Base-by-base conservation (phyloP, 2,113 vertebrate genomes). In the Mesitornis unicolor region DNA sequence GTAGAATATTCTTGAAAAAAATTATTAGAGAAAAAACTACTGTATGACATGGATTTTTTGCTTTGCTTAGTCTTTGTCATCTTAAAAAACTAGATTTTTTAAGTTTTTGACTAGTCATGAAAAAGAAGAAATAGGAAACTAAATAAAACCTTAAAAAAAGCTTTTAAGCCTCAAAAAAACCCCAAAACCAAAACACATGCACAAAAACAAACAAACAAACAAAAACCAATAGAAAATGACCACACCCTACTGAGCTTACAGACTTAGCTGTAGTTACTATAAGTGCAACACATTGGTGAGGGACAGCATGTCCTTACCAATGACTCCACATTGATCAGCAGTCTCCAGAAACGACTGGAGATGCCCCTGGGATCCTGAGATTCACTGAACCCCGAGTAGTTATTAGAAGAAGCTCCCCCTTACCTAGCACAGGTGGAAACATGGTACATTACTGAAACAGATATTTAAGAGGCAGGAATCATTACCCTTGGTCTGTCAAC, bases 391-490 rank as follows among this genome's bases (percentile, higher is more conserved):
- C 33, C 33, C 4, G 24, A 24, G 18, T 1, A 19, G 16, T 33
- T 50, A 1, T 10, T 3, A 13, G 24, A 26, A 63, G 51, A 2
- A 68, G 17, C 31, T 78, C 69, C 69, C 21, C 43, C 50, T 60
- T 43, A 11, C 13, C 26, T 43, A 74, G 28, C 11, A 33, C 20
- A 2, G n/a, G 16, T 2, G 25, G 19, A 21, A 18, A 45, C 82
- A 86, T n/a, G 9, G 21, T 13, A 19, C 7, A 0, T 7, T 11
- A 10, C 35, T 47, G 50, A 50, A 43, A 63, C 0, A 0, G 5
- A 11, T 29, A 17, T 6, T 11, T 84, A 48, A 69, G 40, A 13
- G 79, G 35, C 24, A 60, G 35, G 25, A 73, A 16, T 10, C 35
- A 31, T 7, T 33, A 51, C 26, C 9, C 28, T 48, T 10, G 2